A percentile compares a stretch with the other conserved stretches of the same genome.
phyloP scores from a whole-genome alignment of 2,888 invertebrate genomes.

The Timema podura region DNA sequence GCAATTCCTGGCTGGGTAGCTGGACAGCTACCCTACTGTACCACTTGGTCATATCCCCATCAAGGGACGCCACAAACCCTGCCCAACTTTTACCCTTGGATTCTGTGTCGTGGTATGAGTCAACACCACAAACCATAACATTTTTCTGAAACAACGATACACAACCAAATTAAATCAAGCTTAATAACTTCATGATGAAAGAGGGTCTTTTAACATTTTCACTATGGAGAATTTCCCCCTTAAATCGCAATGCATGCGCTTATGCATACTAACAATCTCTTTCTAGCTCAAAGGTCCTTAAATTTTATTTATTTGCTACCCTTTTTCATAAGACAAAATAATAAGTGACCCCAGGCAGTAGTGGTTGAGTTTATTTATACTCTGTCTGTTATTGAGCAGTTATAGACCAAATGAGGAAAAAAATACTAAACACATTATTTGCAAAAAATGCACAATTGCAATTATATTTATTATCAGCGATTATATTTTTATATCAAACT shows the following conservation, averaged over 20 bases:
- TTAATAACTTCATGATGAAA: neutral
- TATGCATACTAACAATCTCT: neutral
- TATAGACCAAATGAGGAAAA: no score
- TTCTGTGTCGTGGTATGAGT: conserved; percentile 73
- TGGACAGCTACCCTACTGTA: conserved; percentile 71
- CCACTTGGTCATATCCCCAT: conserved; percentile 72
- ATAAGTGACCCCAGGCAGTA: no score
- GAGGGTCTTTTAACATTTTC: neutral
- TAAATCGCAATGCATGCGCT: neutral
- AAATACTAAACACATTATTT: no score
- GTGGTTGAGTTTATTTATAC: no score
- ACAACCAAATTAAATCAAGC: neutral
- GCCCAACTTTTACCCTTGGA: conserved; percentile 61
- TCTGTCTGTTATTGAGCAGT: no score
- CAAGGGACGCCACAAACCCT: conserved; percentile 79
- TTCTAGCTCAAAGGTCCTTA: no score
- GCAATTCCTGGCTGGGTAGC: conserved; percentile 67
- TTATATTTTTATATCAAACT: no score
- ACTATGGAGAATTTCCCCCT: neutral
- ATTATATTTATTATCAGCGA: no score
- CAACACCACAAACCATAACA: conserved; percentile 86
- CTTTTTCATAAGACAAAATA: no score
- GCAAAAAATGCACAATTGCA: no score
- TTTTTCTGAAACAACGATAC: conserved; percentile 45
- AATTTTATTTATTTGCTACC: no score